phyloP scores from a whole-genome alignment of 2,113 vertebrate genomes.

The Larimichthys crocea region DNA sequence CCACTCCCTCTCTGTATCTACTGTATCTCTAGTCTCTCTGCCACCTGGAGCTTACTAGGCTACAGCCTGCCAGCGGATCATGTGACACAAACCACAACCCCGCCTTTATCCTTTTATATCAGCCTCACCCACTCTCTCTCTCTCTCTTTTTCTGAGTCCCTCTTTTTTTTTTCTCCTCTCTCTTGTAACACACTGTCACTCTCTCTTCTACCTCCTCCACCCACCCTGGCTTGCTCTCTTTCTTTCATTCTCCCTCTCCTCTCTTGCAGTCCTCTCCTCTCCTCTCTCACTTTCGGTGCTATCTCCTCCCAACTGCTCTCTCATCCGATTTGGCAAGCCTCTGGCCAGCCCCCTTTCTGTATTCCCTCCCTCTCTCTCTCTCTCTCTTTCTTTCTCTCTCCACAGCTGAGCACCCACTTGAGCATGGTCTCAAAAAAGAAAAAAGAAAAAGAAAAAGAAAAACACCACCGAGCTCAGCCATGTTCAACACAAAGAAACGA shows the following conservation, averaged over 20 bases:
- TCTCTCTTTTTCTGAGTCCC: not conserved
- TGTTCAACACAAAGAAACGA: slow-evolving; percentile 44
- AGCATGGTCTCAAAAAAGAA: slow-evolving; percentile 35
- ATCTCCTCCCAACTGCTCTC: slow-evolving; percentile 63
- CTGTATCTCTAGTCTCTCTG: slow-evolving; percentile 57
- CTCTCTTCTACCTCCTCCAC: slow-evolving; percentile 52
- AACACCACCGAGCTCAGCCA: slow-evolving; percentile 30
- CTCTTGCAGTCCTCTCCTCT: slow-evolving; percentile 38
- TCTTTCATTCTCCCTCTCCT: slow-evolving; percentile 17
- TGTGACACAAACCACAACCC: slow-evolving; percentile 77
- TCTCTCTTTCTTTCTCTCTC: slow-evolving; percentile 51
- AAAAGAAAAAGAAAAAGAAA: not conserved
- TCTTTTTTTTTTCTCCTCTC: slow-evolving; percentile 15
- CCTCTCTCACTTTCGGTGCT: slow-evolving; percentile 47
- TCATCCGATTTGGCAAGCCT: slow-evolving; percentile 79
- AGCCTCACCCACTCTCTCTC: slow-evolving; percentile 60
- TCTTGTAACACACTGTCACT: slow-evolving; percentile 63
- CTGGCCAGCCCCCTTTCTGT: slow-evolving; percentile 73
- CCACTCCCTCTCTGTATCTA: slow-evolving; percentile 41
- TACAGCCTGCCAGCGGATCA: slow-evolving; percentile 68
- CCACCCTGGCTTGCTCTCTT: slow-evolving; percentile 35
- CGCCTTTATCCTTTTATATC: slow-evolving; percentile 73
- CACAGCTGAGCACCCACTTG: slow-evolving; percentile 64
- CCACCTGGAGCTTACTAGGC: slow-evolving; percentile 73
- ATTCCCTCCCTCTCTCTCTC: slow-evolving; percentile 38